Base-by-base conservation (phyloP, 2,797 vertebrate genomes). In the Amniataba percoides region DNA sequence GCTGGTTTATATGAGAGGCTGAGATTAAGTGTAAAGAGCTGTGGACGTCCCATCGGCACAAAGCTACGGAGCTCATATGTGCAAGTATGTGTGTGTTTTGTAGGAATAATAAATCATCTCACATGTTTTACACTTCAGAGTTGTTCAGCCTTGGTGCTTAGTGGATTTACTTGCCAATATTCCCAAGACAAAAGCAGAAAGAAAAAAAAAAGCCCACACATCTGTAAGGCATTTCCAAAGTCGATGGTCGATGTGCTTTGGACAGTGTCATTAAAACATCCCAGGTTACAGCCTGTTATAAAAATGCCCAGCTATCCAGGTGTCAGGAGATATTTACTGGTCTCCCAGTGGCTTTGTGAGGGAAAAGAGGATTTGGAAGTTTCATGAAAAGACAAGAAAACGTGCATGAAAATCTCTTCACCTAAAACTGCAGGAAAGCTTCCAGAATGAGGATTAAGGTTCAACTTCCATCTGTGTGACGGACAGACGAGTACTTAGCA, bases 191-290 rank as follows among this genome's bases (percentile, higher is more conserved):
- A n/a, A n/a, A n/a, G n/a, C n/a, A 68, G 74, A 70, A 52, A 52
- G 74, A 70, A 48, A 52, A 46, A 46, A 78, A 66, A 57, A 36
- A 48, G 27, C 27, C 27, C 79, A 60, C 79, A 93, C 93, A 95
- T 94, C 92, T 95, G 93, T 87, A 87, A 94, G 80, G 85, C 84
- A 93, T 95, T 94, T 93, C 73, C 82, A 84, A 83, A 93, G 88
- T 82, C 48, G 88, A 89, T 69, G 62, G 91, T 82, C 83, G 91
- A 93, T 86, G 85, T 90, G 84, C 71, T 82, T 92, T 79, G 81
- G 88, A 94, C 87, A 61, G 78, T 82, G 89, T 90, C 92, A 89
- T 93, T 94, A 90, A 94, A 94, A 90, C 84, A 86, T 88, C 87
- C 87, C 83, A 79, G 87, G 93, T 93, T 93, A 90, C 18, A 53